A percentile compares a stretch with the other conserved stretches of the same genome.
Evolutionary conservation across 2,888 invertebrate genomes (phyloP).

Genomic region (Electrophaes corylata): DNA sequence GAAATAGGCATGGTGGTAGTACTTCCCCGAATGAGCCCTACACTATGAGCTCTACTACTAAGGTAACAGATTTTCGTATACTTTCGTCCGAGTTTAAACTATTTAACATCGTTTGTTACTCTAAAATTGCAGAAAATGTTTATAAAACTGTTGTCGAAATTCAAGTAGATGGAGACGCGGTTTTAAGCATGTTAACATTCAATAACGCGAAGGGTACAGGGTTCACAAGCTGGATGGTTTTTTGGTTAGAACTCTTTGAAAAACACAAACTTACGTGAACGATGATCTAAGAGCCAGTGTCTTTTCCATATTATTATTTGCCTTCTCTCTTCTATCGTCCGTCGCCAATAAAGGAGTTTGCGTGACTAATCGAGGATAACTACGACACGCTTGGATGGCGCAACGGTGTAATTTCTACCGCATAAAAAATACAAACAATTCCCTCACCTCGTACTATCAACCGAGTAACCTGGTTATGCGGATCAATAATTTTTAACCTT

Average conservation of each 20-base stretch:
- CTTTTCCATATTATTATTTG: not conserved
- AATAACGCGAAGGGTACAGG: not conserved
- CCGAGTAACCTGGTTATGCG: constrained; percentile 56
- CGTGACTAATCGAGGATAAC: constrained; percentile 15
- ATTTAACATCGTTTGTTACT: no score
- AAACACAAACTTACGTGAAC: not conserved
- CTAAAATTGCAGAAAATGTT: no score
- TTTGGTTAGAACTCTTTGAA: not conserved
- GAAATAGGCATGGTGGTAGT: no score
- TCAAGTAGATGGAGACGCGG: no score
- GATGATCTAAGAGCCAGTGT: not conserved
- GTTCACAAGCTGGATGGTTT: not conserved
- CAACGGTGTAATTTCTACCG: constrained; percentile 29
- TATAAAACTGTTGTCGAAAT: no score
- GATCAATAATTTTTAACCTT: constrained; percentile 31
- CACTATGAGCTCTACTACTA: no score
- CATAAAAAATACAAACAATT: constrained; percentile 35
- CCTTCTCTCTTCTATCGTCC: not conserved
- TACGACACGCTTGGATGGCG: constrained; percentile 18
- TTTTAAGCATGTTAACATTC: no score
- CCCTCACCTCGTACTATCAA: constrained; percentile 40
- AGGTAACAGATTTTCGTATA: no score
- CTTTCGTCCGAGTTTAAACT: no score
- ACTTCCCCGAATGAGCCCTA: no score
- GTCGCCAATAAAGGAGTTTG: not conserved